phyloP scores from a whole-genome alignment of 1,140 invertebrate species.

The Drosophila melanogaster region Release_6_plus_ISO1_MT NT_033779.5:7945501-7946000 shows the following conservation, averaged over 20 bases:
- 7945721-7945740: constrained; percentile 12
- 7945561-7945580: constrained; percentile 74
- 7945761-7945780: constrained; percentile 80
- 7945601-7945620: constrained; percentile 36
- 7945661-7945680: constrained; percentile 6
- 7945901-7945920: constrained; percentile 13
- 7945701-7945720: neutral
- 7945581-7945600: constrained; percentile 41
- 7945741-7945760: constrained; percentile 53
- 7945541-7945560: constrained; percentile 63
- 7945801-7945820: constrained; percentile 13
- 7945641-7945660: constrained; percentile 1
- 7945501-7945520: constrained; percentile 13
- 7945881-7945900: constrained; percentile 18
- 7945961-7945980: too few species aligned
- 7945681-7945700: neutral
- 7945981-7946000: too few species aligned
- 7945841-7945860: constrained; percentile 13
- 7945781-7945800: constrained; percentile 44
- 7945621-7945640: constrained; percentile 42
- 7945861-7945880: constrained; percentile 19
- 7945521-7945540: constrained; percentile 40
- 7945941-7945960: too few species aligned
- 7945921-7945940: too few species aligned
- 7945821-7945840: neutral